Conservation (phyloP, 2,113 vertebrate genomes). For the Tragulus kanchil region DNA sequence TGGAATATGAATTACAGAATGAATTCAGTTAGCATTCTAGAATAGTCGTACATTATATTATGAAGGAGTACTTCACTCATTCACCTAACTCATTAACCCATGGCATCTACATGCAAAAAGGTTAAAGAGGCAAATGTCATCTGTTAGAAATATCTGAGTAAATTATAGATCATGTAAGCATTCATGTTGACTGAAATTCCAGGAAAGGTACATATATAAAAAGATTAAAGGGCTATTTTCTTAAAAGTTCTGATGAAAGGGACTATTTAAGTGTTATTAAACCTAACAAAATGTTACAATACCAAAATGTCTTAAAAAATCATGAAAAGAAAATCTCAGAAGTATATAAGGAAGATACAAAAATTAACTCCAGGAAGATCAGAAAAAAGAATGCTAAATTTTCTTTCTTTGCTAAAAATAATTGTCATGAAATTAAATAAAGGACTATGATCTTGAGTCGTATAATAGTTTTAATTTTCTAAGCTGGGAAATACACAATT, state of each 20-base stretch:
- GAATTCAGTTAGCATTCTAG: conserved; percentile 16
- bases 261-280: conserved; percentile 29
- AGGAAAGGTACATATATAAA: neutral
- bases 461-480: conserved; percentile 2
- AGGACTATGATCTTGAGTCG: neutral
- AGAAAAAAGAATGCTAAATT: neutral
- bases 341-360: neutral
- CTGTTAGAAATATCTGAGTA: conserved; percentile 47
- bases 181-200: conserved; percentile 8
- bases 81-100: neutral
- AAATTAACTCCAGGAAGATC: neutral
- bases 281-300: neutral
- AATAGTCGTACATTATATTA: neutral
- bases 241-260: conserved; percentile 21
- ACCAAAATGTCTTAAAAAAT: conserved; percentile 8
- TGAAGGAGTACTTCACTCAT: conserved; percentile 26
- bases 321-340: conserved; percentile 19
- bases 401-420: conserved; percentile 36
- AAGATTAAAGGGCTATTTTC: conserved; percentile 39
- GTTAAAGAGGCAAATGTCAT: neutral
- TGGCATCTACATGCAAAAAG: neutral
- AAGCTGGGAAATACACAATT: neutral
- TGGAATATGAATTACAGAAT: neutral
- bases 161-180: conserved; percentile 40
- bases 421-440: conserved; percentile 23